phyloP scores from a whole-genome alignment of 2,888 invertebrate species.

The Calliphora vomitoria region DNA sequence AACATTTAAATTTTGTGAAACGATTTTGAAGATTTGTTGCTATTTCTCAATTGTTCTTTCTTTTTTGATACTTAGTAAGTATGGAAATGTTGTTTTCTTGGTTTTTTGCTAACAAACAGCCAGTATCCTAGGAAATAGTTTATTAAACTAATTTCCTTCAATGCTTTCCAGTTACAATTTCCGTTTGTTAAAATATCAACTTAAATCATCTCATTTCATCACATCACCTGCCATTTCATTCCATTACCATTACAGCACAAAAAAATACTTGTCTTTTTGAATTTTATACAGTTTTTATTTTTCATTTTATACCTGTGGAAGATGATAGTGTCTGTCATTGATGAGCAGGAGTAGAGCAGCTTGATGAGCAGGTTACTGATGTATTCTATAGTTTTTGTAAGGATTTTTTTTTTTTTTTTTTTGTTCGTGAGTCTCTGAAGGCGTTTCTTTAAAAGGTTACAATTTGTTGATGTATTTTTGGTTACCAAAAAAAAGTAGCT shows the following conservation, averaged over 20 bases:
- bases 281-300: constrained; percentile 42
- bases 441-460: constrained; percentile 5
- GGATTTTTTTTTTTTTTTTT: not conserved
- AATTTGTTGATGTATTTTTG: constrained; percentile 13
- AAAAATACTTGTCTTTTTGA: not conserved
- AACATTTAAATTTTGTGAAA: not conserved
- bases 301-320: not conserved
- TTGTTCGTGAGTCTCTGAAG: not conserved
- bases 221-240: not conserved
- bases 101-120: not conserved
- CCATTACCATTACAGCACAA: not conserved
- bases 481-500: not conserved
- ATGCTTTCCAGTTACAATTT: constrained; percentile 72
- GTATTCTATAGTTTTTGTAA: constrained; percentile 1
- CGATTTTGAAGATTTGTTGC: not conserved
- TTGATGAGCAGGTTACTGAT: not conserved
- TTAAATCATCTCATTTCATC: constrained; percentile 54
- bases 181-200: constrained; percentile 67
- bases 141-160: constrained; percentile 72
- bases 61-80: too few relatives aligned
- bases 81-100: not conserved
- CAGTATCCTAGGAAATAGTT: constrained; percentile 68
- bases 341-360: constrained; percentile 2
- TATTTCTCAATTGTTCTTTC: not conserved
- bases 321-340: not conserved